Conservation (phyloP, 1,140 invertebrate species). For the Hestina assimilis region DNA sequence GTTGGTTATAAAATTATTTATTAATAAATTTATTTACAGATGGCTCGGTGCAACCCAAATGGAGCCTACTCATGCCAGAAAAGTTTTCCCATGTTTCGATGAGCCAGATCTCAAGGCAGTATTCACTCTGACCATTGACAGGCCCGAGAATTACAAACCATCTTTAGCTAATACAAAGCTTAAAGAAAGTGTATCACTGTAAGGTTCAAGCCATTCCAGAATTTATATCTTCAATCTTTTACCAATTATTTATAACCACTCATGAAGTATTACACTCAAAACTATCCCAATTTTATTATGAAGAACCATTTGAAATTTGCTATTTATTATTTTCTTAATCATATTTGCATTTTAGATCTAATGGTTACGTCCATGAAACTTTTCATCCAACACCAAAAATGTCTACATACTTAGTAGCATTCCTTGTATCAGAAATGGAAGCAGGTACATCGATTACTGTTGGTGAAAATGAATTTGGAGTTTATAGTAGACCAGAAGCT, state of each 20-base stretch:
- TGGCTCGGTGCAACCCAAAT: slow-evolving; percentile 84
- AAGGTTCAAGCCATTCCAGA: too few species aligned
- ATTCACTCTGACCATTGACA: slow-evolving; percentile 79
- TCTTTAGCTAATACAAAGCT: slow-evolving; percentile 52
- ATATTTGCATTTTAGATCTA: slow-evolving; percentile 39
- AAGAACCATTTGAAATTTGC: neutral
- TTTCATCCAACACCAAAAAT: slow-evolving; percentile 86
- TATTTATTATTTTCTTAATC: neutral
- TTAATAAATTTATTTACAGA: slow-evolving; percentile 44
- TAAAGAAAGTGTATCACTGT: slow-evolving; percentile 35
- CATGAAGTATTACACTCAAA: too few species aligned
- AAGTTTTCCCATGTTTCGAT: slow-evolving; percentile 89
- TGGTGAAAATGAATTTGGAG: slow-evolving; percentile 76
- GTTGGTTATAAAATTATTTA: neutral
- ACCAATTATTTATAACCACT: too few species aligned
- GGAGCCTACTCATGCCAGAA: slow-evolving; percentile 84
- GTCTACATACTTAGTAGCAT: slow-evolving; percentile 91
- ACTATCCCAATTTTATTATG: too few species aligned
- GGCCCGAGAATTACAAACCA: slow-evolving; percentile 50
- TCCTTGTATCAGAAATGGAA: slow-evolving; percentile 81
- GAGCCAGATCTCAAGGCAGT: slow-evolving; percentile 86
- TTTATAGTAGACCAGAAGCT: slow-evolving; percentile 86
- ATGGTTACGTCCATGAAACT: slow-evolving; percentile 63
- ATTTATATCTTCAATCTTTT: too few species aligned
- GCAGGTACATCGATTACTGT: slow-evolving; percentile 29